phyloP scores from a whole-genome alignment of 2,888 invertebrate genomes.

The Agrotis puta region DNA sequence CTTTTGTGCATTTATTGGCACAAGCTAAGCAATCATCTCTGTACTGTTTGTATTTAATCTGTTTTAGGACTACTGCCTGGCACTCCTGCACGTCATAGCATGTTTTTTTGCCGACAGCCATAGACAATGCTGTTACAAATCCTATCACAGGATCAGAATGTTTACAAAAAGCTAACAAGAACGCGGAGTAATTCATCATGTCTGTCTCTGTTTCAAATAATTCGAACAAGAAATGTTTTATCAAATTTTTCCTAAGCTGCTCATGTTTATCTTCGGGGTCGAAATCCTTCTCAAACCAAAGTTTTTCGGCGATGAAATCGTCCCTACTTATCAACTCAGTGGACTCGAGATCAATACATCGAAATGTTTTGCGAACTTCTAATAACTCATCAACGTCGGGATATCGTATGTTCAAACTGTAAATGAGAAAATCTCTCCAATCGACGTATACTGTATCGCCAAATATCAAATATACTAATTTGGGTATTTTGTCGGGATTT shows the following conservation, averaged over 20 bases:
- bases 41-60: slow-evolving; percentile 82
- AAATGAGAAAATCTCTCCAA: slow-evolving; percentile 93
- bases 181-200: slow-evolving; percentile 91
- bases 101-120: slow-evolving; percentile 89
- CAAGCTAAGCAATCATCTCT: slow-evolving; percentile 82
- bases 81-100: slow-evolving; percentile 88
- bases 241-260: slow-evolving; percentile 78
- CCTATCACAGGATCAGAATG: slow-evolving; percentile 89
- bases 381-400: slow-evolving; percentile 91
- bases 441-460: slow-evolving; percentile 91
- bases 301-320: slow-evolving; percentile 74
- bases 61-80: slow-evolving; percentile 83
- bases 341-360: slow-evolving; percentile 83
- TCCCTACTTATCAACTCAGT: slow-evolving; percentile 81
- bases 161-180: slow-evolving; percentile 92
- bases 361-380: slow-evolving; percentile 84
- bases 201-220: slow-evolving; percentile 88
- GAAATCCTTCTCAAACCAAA: slow-evolving; percentile 85
- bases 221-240: slow-evolving; percentile 91
- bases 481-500: slow-evolving; percentile 83
- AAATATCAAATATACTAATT: slow-evolving; percentile 86
- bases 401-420: slow-evolving; percentile 89
- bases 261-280: slow-evolving; percentile 71
- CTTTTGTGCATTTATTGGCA: slow-evolving; percentile 78
- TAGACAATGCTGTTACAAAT: slow-evolving; percentile 90